Evolutionary conservation across 2,797 vertebrate species (phyloP).

Genomic region (Eidolon dupreanum): DNA sequence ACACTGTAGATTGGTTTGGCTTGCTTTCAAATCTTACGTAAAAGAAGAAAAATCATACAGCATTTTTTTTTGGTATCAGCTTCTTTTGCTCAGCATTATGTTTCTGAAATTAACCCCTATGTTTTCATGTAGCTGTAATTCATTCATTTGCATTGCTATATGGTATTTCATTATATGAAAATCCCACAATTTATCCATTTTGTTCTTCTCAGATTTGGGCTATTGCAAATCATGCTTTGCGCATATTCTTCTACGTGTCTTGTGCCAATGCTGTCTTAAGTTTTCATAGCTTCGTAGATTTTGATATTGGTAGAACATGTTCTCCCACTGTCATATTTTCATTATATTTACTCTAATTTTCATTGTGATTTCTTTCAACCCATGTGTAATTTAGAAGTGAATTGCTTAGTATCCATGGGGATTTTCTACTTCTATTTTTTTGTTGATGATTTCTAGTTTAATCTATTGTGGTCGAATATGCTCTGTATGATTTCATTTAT

Average conservation of each 20-base stretch:
- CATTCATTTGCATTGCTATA: background rate
- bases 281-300: background rate
- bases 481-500: background rate
- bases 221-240: background rate
- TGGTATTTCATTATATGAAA: background rate
- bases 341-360: background rate
- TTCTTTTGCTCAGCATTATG: background rate
- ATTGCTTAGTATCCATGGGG: background rate
- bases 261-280: background rate
- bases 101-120: background rate
- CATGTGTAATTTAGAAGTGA: background rate
- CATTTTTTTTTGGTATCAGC: background rate
- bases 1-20: background rate
- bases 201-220: background rate
- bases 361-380: background rate
- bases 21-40: background rate
- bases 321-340: background rate
- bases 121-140: background rate
- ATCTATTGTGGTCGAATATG: background rate
- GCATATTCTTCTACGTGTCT: background rate
- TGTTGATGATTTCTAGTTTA: background rate
- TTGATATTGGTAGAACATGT: background rate
- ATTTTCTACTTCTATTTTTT: background rate
- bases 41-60: background rate
- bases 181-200: background rate